Evolutionary conservation across 2,888 invertebrate genomes (phyloP), one percentile per base, ranked within the genome.

Genomic region (Lasioglossum figueresi): DNA sequence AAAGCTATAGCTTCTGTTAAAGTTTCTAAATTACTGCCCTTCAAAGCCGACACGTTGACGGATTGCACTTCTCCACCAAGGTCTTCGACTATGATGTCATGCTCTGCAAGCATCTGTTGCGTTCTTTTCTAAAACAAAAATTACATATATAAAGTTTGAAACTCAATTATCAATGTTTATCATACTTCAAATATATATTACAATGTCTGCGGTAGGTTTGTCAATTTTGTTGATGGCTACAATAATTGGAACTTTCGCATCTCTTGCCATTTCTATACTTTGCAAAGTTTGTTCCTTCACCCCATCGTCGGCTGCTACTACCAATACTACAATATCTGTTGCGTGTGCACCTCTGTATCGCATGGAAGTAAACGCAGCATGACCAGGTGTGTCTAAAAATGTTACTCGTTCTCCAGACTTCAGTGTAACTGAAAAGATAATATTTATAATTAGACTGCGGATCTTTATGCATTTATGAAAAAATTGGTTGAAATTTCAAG

Each of bases 161-260:
- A 40, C 23, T 76, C 6, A 8, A 52, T 63, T 23, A 19, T 12
- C 52, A 52, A 34, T 16, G 4, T 71, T 19, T 19, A 76, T 27
- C 16, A 31, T 27, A 12, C 27, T 4, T 73, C 40, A 66, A 66
- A 19, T 63, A 34, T 59, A 43, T 59, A 83, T 91, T 96, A 98
- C 98, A 95, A 99, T 96, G 96, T 99, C 97, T 85, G 98, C 98
- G 94, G 97, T 97, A 83, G 97, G 97, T 93, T 99, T 98, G 96
- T 99, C 99, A 92, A 99, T 98, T 96, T 99, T 99, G 96, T 99
- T 99, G 89, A 99, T 97, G 56, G 99, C 99, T 90, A 99, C 99
- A 93, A 99, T 97, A 56, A 99, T 97, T 0, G 99, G 99, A 91
- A 99, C 97, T 88, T 96, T 95, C 0, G 98, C 97, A 90, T 97